Evolutionary conservation across 2,113 vertebrate species (phyloP).

Genomic region (Pygoscelis antarcticus): DNA sequence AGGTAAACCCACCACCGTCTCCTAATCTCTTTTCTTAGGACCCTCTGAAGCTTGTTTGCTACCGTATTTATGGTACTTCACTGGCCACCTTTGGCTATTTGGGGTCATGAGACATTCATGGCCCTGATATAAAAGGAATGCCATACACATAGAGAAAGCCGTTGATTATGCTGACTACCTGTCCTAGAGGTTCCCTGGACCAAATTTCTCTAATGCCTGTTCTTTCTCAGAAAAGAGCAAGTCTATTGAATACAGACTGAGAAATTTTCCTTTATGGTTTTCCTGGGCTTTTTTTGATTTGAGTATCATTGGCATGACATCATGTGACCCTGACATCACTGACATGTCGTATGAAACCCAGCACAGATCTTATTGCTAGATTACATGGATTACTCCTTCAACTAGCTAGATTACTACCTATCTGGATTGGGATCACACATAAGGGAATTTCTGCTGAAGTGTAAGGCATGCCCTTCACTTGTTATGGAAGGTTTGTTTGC

Average conservation of each 20-base stretch:
- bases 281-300: background rate
- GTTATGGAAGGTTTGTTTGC: background rate
- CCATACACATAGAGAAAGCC: accelerated
- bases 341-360: background rate
- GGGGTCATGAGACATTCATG: background rate
- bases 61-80: background rate
- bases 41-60: background rate
- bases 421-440: background rate
- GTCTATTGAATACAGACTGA: background rate
- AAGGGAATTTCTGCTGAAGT: background rate
- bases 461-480: background rate
- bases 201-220: background rate
- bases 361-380: background rate
- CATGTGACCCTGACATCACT: background rate
- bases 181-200: background rate
- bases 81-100: background rate
- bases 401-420: background rate
- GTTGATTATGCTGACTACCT: background rate
- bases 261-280: background rate
- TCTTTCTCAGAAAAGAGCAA: background rate
- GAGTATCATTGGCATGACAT: background rate
- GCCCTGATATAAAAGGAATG: background rate
- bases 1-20: background rate
- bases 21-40: background rate
- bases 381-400: background rate